Base-by-base conservation (phyloP, 2,113 vertebrate species). In the Terrapene triunguis region DNA sequence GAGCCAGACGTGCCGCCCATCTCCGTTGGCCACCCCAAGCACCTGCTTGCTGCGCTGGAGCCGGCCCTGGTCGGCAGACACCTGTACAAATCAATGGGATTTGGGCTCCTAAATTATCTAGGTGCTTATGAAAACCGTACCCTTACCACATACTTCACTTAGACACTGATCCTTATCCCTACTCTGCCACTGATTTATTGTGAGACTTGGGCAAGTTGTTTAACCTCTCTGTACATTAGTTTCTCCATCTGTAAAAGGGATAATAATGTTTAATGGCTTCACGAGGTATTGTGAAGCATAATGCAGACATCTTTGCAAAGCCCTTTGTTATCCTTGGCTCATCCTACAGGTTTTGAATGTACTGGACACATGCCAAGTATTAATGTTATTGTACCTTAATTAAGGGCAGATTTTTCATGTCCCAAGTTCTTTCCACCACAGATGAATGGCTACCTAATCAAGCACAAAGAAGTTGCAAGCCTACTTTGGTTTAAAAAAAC, bases 381-480 rank as follows among this genome's bases (percentile, higher is more conserved):
- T 93, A 29, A 79, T 92, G 17, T 89, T 84, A n/a, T 74, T 24
- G 54, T 88, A 32, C 8, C 74, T 83, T 83, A 90, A 53, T 42
- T 81, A 72, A n/a, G 80, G 79, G 32, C n/a, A 47, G 84, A 82
- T 95, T 88, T 92, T 94, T 93, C 72, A 55, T 81, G 65, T 95
- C 19, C 72, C 44, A 59, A 9, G 32, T 94, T 54, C 83, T 91
- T 48, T 24, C 35, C 8, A 47, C 17, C 85, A 38, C 48, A 57
- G 19, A 74, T 79, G 83, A 84, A 48, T 35, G 72, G 48, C 85
- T 93, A 55, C 87, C 85, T 79, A 95, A 83, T 94, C 79, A 95
- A 76, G 47, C 27, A 59, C 57, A 59, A 59, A 29, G 57, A 5
- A 59, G 27, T 59, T 59, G 27, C 57, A 59, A 32, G 57, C 57